Base-by-base conservation (phyloP, 2,797 vertebrate species). In the Avahi laniger region DNA sequence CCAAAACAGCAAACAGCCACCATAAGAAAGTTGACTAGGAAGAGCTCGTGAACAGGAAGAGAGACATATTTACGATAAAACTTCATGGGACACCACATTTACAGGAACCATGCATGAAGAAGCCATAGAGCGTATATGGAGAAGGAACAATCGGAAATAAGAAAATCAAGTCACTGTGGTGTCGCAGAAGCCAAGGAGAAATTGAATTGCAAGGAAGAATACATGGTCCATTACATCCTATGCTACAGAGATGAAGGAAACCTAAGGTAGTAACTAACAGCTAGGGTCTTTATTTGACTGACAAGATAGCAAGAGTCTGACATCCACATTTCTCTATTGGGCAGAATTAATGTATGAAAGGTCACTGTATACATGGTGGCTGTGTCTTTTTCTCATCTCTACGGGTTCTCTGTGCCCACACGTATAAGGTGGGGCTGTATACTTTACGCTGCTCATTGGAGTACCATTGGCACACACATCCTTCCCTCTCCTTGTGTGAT, bases 141-240 rank as follows among this genome's bases (percentile, higher is more conserved):
- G 52, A 95, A 76, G 50, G 9, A 95, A 11, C 26, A 63, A 50
- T 5, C 24, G 18, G 79, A 80, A 89, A 63, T 61, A 86, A 89
- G 63, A 82, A 85, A 92, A 94, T 73, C n/a, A 78, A 91, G 63
- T 80, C 59, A 94, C 6, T 30, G 11, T 26, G 15, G 13, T 59
- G 0, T 61, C 80, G 61, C 3, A 52, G 69, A 87, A 92, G 59
- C 76, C 70, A 93, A 95, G 43, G 33, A 78, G n/a, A 94, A 91
- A 46, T 10, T 63, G n/a, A 92, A 85, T 83, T 84, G 65, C 80
- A 78, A 79, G 57, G 17, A 94, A 72, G 54, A 92, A 94, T 5
- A 95, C 75, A 70, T 76, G 12, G n/a, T 13, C 15, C 17, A 12
- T 43, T 94, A 41, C 46, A 46, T 69, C 30, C 75, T 72, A 14